These are phyloP conservation scores for Zaprionus vittiger DNA, from an alignment of 1,140 invertebrate species.

Conservation along the genomic window DNA sequence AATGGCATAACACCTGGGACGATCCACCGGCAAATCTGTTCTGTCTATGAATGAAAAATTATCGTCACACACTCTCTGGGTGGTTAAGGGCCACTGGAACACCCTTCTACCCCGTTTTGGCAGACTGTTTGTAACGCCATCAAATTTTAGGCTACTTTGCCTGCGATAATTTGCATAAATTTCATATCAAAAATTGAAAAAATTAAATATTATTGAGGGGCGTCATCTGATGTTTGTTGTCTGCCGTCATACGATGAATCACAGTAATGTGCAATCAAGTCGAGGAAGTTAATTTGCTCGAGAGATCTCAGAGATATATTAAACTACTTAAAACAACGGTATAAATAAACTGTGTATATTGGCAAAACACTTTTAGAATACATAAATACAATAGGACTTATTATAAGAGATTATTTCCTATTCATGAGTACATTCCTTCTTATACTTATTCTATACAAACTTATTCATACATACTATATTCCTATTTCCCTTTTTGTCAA, in stretches of 20 bases:
- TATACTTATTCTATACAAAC: too few species aligned
- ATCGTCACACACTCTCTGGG: slow-evolving; percentile 41
- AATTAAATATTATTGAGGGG: slow-evolving; percentile 23
- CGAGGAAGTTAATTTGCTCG: slow-evolving; percentile 20
- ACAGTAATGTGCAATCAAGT: slow-evolving; percentile 16
- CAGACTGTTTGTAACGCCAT: slow-evolving; percentile 52
- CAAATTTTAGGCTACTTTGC: slow-evolving; percentile 50
- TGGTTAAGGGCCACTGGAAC: slow-evolving; percentile 36
- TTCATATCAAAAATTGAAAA: slow-evolving; percentile 38
- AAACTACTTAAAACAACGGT: background rate
- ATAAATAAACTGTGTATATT: background rate
- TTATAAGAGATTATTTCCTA: too few species aligned
- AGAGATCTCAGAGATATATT: slow-evolving; percentile 3
- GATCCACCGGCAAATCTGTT: background rate
- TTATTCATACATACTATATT: background rate
- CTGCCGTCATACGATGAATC: slow-evolving; percentile 33
- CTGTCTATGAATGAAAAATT: slow-evolving; percentile 34
- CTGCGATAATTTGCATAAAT: slow-evolving; percentile 33
- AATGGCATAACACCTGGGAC: slow-evolving; percentile 25
- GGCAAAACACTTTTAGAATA: background rate
- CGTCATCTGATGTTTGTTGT: slow-evolving; percentile 19
- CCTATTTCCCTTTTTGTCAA: slow-evolving; percentile 1
- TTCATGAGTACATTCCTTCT: too few species aligned
- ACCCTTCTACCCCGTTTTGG: slow-evolving; percentile 5
- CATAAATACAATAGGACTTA: background rate